Base-by-base conservation (phyloP, 2,113 vertebrate genomes). In the Eira barbara region DNA sequence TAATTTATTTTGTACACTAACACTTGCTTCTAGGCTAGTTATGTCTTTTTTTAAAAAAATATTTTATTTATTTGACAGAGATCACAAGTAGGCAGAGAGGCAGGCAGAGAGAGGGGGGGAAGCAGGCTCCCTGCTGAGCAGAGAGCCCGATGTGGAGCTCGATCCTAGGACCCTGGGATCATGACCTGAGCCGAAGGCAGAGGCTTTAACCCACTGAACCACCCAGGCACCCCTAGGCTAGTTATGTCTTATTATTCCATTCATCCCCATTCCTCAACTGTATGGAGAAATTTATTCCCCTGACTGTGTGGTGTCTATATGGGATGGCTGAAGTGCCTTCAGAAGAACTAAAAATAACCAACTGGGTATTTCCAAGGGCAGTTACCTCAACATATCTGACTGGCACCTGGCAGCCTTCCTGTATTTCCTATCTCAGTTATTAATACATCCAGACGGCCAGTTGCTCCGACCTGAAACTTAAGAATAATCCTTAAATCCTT, bases 401-500 rank as follows among this genome's bases (percentile, higher is more conserved):
- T 94, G 69, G 94, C 79, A 91, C 80, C 84, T 95, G 97, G 67
- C 76, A 0, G 55, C 63, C 90, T 71, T 89, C 63, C 90, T 94
- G 74, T 47, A 39, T 85, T 97, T 96, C 88, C 93, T 96, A 21
- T 89, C 34, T 95, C 34, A 61, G 84, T 80, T 86, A 81, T 85
- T 94, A 76, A 91, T 42, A 73, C 83, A 85, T 52, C 84, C 88
- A 95, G 97, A 80, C 74, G 31, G 57, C 83, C 97, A 96, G 90
- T 89, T 97, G 97, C 67, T 97, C 34, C 6, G 49, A 45, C 65
- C 39, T 93, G 94, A 97, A 98, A 97, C 94, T 97, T 91, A 85
- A 97, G 96, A 92, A 91, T 97, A 88, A 96, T 97, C 94, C 88
- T 82, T 89, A 96, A 97, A 98, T 95, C 97, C 76, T 49, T 57